Base-by-base conservation (phyloP, 1,140 invertebrate genomes). In the Temnothorax nylanderi region DNA sequence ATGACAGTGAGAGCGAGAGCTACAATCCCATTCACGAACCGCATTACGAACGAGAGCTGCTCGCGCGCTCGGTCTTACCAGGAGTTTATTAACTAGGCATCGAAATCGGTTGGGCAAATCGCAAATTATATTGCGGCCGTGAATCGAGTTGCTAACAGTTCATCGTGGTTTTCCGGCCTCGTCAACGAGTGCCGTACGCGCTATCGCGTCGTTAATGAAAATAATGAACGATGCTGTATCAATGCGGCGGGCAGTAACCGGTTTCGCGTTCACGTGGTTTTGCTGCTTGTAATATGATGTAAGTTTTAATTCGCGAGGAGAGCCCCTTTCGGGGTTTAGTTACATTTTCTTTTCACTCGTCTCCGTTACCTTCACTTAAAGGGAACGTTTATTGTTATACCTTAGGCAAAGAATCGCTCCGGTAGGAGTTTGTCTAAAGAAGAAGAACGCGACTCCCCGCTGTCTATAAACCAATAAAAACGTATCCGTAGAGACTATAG, bases 141-240 rank as follows among this genome's bases (percentile, higher is more conserved):
- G 21, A 54, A 44, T 44, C 18, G 10, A 54, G 8, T 13, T 26
- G 32, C 10, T 10, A 16, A 51, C 11, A 26, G 21, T 54, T 49
- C 18, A 4, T 64, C 3, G 11, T 21, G 5, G 47, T n/a, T 32
- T 60, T 60, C 21, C 41, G 21, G 11, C 26, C 37, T 58, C 16
- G 37, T 32, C 64, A 32, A 34, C 21, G 6, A 44, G 11, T 62
- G 7, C 7, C n/a, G 16, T 7, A 6, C 10, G 0, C 26, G 8
- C 34, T 60, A 10, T 26, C 51, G 54, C 16, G 56, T 2, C 10
- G 6, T 2, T 72, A 26, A 26, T 1, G 26, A 26, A 26, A 26
- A 26, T 82, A 58, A 82, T 82, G 51, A 82, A 47, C 26, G 26
- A 18, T 18, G 16, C 51, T 82, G 80, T 74, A 82, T 34, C 21